Conservation (phyloP, 2,888 invertebrate species). For the Calephelis perditalis region DNA sequence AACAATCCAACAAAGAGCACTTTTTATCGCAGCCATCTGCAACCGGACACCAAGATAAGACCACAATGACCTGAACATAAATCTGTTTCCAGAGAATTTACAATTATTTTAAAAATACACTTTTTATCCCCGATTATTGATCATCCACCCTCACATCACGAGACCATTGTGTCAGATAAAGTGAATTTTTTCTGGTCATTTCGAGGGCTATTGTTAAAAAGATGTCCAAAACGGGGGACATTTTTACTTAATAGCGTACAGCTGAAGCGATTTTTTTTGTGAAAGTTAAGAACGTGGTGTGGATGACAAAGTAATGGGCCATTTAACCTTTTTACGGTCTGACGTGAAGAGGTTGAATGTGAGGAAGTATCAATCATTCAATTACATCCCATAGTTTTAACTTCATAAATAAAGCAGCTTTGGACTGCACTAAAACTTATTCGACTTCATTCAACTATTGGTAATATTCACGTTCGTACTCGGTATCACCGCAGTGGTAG, state of each 20-base stretch:
- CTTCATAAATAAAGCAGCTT: too few species aligned
- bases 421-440: too few species aligned
- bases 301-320: conserved; percentile 12
- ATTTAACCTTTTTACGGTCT: conserved; percentile 10
- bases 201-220: conserved; percentile 67
- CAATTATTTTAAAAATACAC: conserved; percentile 64
- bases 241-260: conserved; percentile 59
- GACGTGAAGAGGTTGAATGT: not conserved
- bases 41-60: conserved; percentile 64
- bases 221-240: conserved; percentile 61
- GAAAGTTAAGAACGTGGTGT: conserved; percentile 14
- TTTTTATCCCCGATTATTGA: conserved; percentile 59
- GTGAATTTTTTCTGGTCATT: conserved; percentile 71
- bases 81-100: conserved; percentile 67
- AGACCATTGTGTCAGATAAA: conserved; percentile 61
- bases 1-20: conserved; percentile 30
- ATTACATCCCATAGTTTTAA: not conserved
- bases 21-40: conserved; percentile 60
- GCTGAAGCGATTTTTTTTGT: conserved; percentile 44
- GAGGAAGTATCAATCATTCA: conserved; percentile 2
- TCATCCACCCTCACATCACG: conserved; percentile 72
- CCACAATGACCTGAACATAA: conserved; percentile 73
- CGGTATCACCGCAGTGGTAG: too few species aligned
- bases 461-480: too few species aligned
- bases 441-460: too few species aligned